Evolutionary conservation across 2,113 vertebrate genomes (phyloP), one percentile per base, ranked within the genome.

Genomic region (Chroicocephalus ridibundus): DNA sequence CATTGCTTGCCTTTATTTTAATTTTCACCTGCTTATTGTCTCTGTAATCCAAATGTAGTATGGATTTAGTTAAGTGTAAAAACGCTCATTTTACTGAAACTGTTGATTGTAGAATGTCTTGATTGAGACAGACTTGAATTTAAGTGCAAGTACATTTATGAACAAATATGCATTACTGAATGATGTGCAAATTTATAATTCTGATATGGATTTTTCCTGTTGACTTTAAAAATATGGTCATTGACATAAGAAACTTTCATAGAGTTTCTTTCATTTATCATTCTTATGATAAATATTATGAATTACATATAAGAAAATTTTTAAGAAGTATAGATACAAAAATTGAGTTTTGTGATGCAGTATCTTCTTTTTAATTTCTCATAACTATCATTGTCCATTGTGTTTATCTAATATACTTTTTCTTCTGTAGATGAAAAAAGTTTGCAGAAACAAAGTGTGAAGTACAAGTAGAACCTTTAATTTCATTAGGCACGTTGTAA

Each of bases 401-500:
- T 93, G 75, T 95, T 91, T 91, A 32, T 61, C 8, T 89, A 93
- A 66, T 75, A 40, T 14, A 51, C 52, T 87, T 75, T 93, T 94
- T 86, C 91, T 78, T 95, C 96, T 90, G 65, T 88, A 96, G 92
- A 76, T 98, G 90, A 94, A 95, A 92, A 96, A 97, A 97, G 95
- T 97, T 96, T 97, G 92, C 87, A 92, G 71, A 90, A 97, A 96
- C 89, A 93, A 97, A 96, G 94, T 38, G 1, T 92, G 95, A 97
- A 95, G 92, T 95, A 96, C 91, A 95, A 86, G 84, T 58, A 86
- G 96, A 86, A 81, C 94, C 97, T 92, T 98, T 98, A 98, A 98
- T 99, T 99, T 98, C 98, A 98, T 99, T 99, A 99, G 98, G 97
- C 98, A 97, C 94, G 64, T 97, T 97, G 98, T 98, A 99, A 98